Percentiles rank a stretch among this genome's conserved stretches.
These are phyloP conservation scores for Heliocidaris erythrogramma DNA, from an alignment of 35 echinoderm and acorn worm species.

Conservation along the genomic window DNA sequence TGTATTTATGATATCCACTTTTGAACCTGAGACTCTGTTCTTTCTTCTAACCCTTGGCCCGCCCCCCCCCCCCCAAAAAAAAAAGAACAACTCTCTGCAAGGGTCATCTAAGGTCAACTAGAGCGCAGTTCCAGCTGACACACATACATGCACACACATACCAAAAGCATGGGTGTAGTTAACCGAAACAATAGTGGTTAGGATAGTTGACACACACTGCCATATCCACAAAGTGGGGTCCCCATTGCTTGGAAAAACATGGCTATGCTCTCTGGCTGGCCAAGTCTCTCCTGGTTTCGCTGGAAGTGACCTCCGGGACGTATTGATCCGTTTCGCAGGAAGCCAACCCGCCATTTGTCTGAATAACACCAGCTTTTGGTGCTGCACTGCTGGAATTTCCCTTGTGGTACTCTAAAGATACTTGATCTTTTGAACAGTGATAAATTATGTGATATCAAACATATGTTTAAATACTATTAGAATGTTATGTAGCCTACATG, in stretches of 20 bases:
- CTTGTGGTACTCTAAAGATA: neutral
- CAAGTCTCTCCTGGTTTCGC: conserved; percentile 9
- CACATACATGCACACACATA: neutral
- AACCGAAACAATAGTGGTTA: neutral
- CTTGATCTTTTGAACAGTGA: neutral
- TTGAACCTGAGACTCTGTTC: neutral
- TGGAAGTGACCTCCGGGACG: conserved; percentile 25
- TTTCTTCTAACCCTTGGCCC: neutral
- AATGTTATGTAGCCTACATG: neutral
- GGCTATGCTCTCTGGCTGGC: neutral
- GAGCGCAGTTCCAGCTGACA: neutral
- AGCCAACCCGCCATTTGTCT: conserved; percentile 22
- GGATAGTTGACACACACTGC: neutral
- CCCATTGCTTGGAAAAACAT: neutral
- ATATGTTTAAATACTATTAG: too few relatives aligned
- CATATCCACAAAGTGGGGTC: neutral
- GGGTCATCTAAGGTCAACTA: neutral
- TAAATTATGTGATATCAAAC: too few relatives aligned
- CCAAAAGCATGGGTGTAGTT: neutral
- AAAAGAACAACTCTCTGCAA: neutral
- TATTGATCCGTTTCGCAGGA: conserved; percentile 32
- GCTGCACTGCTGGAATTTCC: neutral
- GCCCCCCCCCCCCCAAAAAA: neutral
- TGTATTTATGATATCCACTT: neutral
- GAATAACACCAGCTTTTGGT: neutral